Percentiles rank a stretch among this genome's conserved stretches.
Evolutionary conservation across 2,113 vertebrate species (phyloP).

Genomic region (Eulemur macaco): DNA sequence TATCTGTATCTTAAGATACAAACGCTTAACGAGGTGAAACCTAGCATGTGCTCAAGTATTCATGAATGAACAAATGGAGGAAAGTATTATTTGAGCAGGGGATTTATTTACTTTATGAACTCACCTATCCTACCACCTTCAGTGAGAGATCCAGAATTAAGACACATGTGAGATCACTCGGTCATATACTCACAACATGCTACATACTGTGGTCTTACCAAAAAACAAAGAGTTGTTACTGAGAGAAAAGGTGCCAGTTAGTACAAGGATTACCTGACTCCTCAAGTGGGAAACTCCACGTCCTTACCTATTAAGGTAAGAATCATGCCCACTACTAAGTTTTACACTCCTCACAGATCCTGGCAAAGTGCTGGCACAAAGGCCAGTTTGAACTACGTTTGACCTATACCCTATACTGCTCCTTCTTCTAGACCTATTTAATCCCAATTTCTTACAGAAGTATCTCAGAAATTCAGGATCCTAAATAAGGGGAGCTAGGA

Average conservation of each 20-base stretch:
- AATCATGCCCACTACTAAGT: neutral
- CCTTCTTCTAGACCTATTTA: neutral
- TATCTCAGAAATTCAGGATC: neutral
- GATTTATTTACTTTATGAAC: neutral
- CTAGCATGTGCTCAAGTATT: neutral
- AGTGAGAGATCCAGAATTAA: neutral
- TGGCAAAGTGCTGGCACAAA: neutral
- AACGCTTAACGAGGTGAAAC: neutral
- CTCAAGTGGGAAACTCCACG: neutral
- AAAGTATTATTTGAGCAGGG: neutral
- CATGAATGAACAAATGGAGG: neutral
- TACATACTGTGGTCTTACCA: neutral
- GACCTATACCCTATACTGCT: no score
- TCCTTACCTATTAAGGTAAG: neutral
- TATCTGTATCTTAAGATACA: neutral
- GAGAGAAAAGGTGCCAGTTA: neutral
- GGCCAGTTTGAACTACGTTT: neutral
- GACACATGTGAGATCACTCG: neutral
- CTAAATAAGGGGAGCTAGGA: neutral
- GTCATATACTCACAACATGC: fast-evolving
- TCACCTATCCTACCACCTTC: neutral
- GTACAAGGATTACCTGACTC: neutral
- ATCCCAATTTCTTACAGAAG: neutral
- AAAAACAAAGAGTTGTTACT: neutral
- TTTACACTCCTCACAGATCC: neutral